These are phyloP conservation scores for Porites divaricata DNA, from an alignment of 92 coral and sea anemone species.

Conservation along the genomic window DNA sequence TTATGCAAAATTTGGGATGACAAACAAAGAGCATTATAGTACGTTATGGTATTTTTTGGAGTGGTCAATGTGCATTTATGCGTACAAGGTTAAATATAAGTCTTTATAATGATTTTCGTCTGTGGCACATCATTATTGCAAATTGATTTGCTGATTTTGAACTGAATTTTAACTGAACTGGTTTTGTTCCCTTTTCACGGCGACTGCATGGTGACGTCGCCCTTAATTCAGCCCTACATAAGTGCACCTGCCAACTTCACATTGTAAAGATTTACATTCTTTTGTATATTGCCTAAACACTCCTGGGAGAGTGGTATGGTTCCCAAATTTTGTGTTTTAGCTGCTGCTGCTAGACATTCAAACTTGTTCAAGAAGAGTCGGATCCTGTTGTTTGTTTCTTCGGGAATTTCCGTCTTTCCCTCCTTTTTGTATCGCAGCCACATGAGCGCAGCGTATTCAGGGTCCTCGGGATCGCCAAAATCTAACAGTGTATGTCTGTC, in stretches of 20 bases:
- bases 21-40: too few species aligned
- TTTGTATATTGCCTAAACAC: slow-evolving; percentile 31
- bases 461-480: slow-evolving; percentile 33
- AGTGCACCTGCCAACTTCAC: slow-evolving; percentile 12
- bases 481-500: slow-evolving; percentile 29
- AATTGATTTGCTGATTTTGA: too few species aligned
- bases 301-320: background rate
- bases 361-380: slow-evolving; percentile 26
- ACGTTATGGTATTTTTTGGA: too few species aligned
- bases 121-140: too few species aligned
- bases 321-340: background rate
- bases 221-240: background rate
- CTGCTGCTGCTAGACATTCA: slow-evolving; percentile 1
- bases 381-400: background rate
- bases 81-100: too few species aligned
- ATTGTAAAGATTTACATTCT: slow-evolving; percentile 49
- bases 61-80: too few species aligned
- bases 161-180: too few species aligned
- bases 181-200: too few species aligned
- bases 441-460: slow-evolving; percentile 28
- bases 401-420: slow-evolving; percentile 29
- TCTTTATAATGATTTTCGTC: too few species aligned
- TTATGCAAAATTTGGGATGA: too few species aligned
- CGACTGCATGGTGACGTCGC: too few species aligned
- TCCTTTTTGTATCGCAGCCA: slow-evolving; percentile 50